Conservation (phyloP, 2,113 vertebrate species). For the Trichechus manatus region DNA sequence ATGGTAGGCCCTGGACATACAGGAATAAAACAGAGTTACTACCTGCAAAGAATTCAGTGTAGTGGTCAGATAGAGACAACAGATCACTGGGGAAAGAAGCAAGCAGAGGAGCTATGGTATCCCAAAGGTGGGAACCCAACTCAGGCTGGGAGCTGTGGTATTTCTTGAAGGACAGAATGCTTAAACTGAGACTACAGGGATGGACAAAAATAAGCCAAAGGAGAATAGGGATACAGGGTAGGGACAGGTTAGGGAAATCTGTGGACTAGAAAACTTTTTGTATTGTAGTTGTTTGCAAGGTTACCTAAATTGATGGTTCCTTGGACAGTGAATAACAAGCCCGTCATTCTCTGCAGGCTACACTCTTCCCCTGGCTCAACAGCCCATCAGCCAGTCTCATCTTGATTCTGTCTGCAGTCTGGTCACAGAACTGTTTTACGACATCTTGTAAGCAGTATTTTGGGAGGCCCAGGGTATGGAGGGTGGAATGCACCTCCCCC, state of each 20-base stretch:
- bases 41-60: not conserved
- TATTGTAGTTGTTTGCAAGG: not conserved
- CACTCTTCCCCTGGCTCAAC: not conserved
- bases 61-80: not conserved
- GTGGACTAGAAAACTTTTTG: not conserved
- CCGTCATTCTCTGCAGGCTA: not conserved
- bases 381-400: not conserved
- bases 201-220: not conserved
- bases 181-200: not conserved
- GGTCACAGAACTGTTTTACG: slow-evolving; percentile 24
- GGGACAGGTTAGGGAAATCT: not conserved
- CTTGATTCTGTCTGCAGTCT: not conserved
- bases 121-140: not conserved
- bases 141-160: not conserved
- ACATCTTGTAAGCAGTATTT: not conserved
- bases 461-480: not conserved
- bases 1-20: not conserved
- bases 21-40: not conserved
- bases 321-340: not conserved
- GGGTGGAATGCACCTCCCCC: not conserved
- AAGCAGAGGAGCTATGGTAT: not conserved
- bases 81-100: not conserved
- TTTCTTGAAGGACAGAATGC: not conserved
- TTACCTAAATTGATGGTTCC: not conserved
- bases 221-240: not conserved